Conservation (phyloP, 2,113 vertebrate species). For the Pangasianodon gigas region DNA sequence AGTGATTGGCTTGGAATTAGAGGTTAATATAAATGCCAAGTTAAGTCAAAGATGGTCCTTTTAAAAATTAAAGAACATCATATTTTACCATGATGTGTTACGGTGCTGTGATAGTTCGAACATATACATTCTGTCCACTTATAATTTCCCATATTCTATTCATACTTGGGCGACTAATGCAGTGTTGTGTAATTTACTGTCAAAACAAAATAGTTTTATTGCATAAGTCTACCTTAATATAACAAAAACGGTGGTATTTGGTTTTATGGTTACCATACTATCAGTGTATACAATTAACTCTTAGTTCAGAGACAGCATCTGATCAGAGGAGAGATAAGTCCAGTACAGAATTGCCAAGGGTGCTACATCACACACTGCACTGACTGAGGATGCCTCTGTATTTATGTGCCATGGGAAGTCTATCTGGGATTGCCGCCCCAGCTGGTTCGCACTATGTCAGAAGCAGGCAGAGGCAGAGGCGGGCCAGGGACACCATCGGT, state of each 20-base stretch:
- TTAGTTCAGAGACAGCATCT: background rate
- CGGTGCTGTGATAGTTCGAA: background rate
- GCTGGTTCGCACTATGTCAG: conserved; percentile 1
- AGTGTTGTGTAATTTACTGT: background rate
- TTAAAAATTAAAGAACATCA: background rate
- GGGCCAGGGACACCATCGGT: conserved; percentile 37
- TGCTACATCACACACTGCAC: background rate
- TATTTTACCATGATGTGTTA: background rate
- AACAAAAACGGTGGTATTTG: background rate
- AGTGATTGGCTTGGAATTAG: background rate
- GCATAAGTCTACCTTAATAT: background rate
- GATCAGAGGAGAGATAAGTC: background rate
- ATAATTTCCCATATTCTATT: background rate
- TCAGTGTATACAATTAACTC: background rate
- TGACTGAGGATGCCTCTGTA: background rate
- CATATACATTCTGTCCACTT: background rate
- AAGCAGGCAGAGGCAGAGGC: conserved; percentile 22
- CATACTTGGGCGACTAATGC: background rate
- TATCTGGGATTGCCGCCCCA: conserved; percentile 23
- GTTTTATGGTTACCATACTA: background rate
- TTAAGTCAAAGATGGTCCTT: background rate
- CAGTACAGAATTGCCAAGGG: background rate
- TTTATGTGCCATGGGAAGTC: conserved; percentile 16
- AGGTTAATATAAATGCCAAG: background rate
- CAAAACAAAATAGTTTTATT: background rate